Evolutionary conservation across 1,140 invertebrate genomes (phyloP), one percentile per base, ranked within the genome.

Genomic region (Dendrolimus punctatus): DNA sequence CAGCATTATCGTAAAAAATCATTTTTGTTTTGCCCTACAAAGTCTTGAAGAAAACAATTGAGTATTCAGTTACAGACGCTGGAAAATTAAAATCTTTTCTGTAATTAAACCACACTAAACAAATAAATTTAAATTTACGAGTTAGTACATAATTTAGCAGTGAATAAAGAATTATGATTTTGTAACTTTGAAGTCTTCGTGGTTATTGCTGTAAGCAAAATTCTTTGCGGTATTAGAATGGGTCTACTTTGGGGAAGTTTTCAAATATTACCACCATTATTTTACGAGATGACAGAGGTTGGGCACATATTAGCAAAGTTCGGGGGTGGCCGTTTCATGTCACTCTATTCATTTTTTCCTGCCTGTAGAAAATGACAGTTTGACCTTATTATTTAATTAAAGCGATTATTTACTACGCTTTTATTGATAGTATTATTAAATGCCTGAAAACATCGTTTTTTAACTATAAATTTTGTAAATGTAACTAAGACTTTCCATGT

Each of bases 301-400:
- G 77, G 73, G 78, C 78, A 79, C 80, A 84, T 84, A 84, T 84
- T 84, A 81, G 78, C 62, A 81, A 84, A 84, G 75, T 84, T 84
- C 64, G 58, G 56, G 61, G 68, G 66, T 68, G 58, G 63, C 62
- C 62, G 64, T 67, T 78, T 69, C 67, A 68, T 69, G 76, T 71
- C 77, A 76, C 65, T 61, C 58, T 53, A 73, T 69, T 73, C 66
- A 72, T 73, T 83, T 78, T 78, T 80, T 60, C 49, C 46, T 49
- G 10, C 41, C 42, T 43, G 5, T n/a, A 37, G 37, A 51, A 9
- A 42, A 51, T 23, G 23, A 23, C 23, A 23, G 23, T 23, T 3
- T 23, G 51, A 45, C 46, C 49, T 51, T 48, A 54, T 53, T 40
- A 61, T 51, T 51, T 50, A 56, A 51, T 56, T 51, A 43, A 54